Evolutionary conservation across 1,140 invertebrate genomes (phyloP).

Genomic region (Hyles vespertilio): DNA sequence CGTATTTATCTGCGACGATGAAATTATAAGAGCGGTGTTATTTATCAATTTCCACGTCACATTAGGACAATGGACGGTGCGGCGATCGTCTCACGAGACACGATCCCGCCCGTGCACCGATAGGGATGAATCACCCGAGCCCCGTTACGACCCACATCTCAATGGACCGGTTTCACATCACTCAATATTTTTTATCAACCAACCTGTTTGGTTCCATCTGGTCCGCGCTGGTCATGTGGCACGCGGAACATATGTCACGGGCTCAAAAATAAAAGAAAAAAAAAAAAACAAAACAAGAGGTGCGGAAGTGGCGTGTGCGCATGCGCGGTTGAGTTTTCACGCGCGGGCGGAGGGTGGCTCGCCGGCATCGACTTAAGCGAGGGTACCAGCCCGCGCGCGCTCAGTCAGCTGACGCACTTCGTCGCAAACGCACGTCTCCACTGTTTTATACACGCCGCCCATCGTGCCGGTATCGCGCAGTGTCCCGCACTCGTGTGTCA

Average conservation of each 20-base stretch:
- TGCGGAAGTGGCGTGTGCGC: slow-evolving; percentile 47
- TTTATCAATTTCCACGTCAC: too few relatives aligned
- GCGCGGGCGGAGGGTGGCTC: slow-evolving; percentile 65
- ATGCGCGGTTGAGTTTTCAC: slow-evolving; percentile 57
- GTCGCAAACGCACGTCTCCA: slow-evolving; percentile 35
- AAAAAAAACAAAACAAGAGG: slow-evolving; percentile 41
- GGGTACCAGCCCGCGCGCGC: slow-evolving; percentile 58
- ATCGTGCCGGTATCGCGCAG: slow-evolving; percentile 44
- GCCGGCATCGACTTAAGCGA: slow-evolving; percentile 64
- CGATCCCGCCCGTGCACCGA: not conserved
- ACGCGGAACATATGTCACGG: slow-evolving; percentile 40
- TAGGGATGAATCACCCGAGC: slow-evolving; percentile 2
- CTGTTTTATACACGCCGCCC: slow-evolving; percentile 7
- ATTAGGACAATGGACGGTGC: too few relatives aligned
- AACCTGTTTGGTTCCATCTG: slow-evolving; percentile 37
- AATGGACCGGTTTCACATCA: slow-evolving; percentile 2
- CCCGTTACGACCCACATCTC: slow-evolving; percentile 3
- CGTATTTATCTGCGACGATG: too few relatives aligned
- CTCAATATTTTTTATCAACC: slow-evolving; percentile 6
- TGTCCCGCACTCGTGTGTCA: slow-evolving; percentile 47
- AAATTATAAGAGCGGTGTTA: too few relatives aligned
- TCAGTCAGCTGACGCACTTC: slow-evolving; percentile 66
- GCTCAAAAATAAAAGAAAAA: slow-evolving; percentile 21
- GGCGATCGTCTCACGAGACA: too few relatives aligned
- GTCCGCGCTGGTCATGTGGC: slow-evolving; percentile 50